Evolutionary conservation across 2,797 vertebrate species (phyloP).

Genomic region (Botia almorhae): DNA sequence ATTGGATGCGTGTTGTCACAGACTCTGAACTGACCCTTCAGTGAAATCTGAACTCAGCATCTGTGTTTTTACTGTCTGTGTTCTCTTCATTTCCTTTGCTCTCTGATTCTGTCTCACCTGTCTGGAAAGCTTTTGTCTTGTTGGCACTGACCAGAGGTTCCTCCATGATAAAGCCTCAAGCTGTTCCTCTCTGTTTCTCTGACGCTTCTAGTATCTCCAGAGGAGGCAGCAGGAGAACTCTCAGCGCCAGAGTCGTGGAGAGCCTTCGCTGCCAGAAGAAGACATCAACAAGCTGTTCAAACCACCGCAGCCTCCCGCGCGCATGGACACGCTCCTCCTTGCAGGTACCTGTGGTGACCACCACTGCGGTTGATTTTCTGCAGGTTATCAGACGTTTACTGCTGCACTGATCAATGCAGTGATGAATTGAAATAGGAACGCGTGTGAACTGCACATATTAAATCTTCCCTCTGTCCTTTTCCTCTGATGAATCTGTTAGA

Average conservation of each 20-base stretch:
- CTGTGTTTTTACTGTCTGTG: too few species aligned
- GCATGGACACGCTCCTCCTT: slow-evolving; percentile 96
- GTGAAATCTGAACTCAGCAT: neutral
- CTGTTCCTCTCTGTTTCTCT: too few species aligned
- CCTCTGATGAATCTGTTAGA: neutral
- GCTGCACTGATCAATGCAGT: slow-evolving; percentile 29
- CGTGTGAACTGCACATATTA: slow-evolving; percentile 18
- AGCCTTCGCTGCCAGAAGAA: slow-evolving; percentile 90
- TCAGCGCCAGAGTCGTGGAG: slow-evolving; percentile 93
- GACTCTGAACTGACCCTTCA: neutral
- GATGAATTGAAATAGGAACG: slow-evolving; percentile 41
- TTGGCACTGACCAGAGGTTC: neutral
- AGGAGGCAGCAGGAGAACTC: slow-evolving; percentile 93
- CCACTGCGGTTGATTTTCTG: slow-evolving; percentile 36
- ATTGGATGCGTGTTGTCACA: slow-evolving; percentile 5
- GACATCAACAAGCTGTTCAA: slow-evolving; percentile 96
- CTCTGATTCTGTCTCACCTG: too few species aligned
- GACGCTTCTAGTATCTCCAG: slow-evolving; percentile 86
- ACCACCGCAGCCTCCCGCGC: slow-evolving; percentile 87
- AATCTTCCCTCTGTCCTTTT: slow-evolving; percentile 27
- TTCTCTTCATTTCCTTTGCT: too few species aligned
- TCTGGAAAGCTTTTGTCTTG: neutral
- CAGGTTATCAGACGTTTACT: neutral
- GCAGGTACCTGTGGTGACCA: slow-evolving; percentile 86
- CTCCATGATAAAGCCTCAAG: neutral